Evolutionary conservation across 2,113 vertebrate species (phyloP).

Genomic region (Steatornis caripensis): DNA sequence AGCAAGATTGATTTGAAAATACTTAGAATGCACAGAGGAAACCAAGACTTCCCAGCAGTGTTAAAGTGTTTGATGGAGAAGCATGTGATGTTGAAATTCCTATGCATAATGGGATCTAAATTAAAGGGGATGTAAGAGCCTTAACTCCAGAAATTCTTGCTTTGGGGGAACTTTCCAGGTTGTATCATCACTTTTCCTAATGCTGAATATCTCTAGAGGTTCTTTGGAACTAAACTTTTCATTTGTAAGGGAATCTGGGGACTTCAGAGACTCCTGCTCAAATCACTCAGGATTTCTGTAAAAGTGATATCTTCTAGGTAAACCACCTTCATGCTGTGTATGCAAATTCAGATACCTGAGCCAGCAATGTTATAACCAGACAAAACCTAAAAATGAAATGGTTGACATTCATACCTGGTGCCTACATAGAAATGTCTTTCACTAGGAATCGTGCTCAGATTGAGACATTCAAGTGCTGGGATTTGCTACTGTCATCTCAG

Average conservation of each 20-base stretch:
- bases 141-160: not conserved
- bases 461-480: not conserved
- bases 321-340: not conserved
- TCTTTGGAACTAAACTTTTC: not conserved
- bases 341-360: not conserved
- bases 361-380: not conserved
- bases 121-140: not conserved
- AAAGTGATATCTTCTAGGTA: not conserved
- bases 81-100: not conserved
- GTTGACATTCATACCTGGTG: not conserved
- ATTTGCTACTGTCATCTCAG: not conserved
- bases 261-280: not conserved
- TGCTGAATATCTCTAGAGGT: not conserved
- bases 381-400: not conserved
- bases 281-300: not conserved
- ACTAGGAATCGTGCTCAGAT: not conserved
- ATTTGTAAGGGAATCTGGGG: not conserved
- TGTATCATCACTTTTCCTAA: not conserved
- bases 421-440: not conserved
- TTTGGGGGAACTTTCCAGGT: not conserved
- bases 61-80: not conserved
- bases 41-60: not conserved
- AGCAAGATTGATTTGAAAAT: conserved; percentile 8
- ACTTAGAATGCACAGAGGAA: not conserved
- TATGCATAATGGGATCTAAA: not conserved